Base-by-base conservation (phyloP, 1,140 invertebrate species). In the Papilio dardanus region DNA sequence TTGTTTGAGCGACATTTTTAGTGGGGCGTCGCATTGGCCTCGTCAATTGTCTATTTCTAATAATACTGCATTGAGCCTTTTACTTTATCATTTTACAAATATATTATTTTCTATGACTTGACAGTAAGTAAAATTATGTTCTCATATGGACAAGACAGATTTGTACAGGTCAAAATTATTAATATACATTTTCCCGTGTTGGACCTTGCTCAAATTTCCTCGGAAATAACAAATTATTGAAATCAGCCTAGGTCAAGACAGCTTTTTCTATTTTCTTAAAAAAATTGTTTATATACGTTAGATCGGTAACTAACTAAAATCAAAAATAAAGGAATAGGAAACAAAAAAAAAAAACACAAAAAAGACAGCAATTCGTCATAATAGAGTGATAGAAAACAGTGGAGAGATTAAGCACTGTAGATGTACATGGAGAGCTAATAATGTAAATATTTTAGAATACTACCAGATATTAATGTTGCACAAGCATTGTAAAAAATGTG, bases 11-110 rank as follows among this genome's bases (percentile, higher is more conserved):
- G 28, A 30, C 33, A 71, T 33, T 50, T 71, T 71, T 71, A 50
- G 40, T 71, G 66, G 67, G 37, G 42, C 28, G 67, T 69, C 67
- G 19, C 67, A 24, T 42, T n/a, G 35, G 6, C 12, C 58, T 12
- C 16, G 30, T 66, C 65, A 66, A 66, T 66, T n/a, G 62, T 68
- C 19, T 30, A 69, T 24, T 24, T 69, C n/a, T 40, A 69, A 69
- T 40, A 40, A 69, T 69, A 69, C 19, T 40, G 21, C 33, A 40
- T 14, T 69, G 42, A 69, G 35, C 67, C 67, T 69, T 69, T 42
- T 69, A 28, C 35, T 69, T 69, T 40, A 40, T 7, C 33, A 3
- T 69, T 69, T 42, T n/a, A 69, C n/a, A 28, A 62, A 69, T 35
- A 5, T 28, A 40, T 21, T 21, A 68, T 68, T 68, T 42, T 40